These are phyloP conservation scores for Indicator indicator DNA, from an alignment of 2,113 vertebrate genomes.

Conservation along the genomic window DNA sequence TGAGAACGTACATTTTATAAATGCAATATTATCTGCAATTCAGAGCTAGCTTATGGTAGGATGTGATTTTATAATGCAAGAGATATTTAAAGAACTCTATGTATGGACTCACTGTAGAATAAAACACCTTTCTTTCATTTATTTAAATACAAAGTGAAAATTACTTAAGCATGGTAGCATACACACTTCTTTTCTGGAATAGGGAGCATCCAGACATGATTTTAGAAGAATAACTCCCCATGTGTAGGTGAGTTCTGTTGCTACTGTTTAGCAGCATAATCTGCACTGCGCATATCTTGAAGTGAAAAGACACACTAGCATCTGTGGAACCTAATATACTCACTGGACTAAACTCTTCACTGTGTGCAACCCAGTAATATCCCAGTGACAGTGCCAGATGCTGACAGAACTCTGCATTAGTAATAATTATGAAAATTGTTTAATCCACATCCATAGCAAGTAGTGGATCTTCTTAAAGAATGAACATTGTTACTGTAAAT, in stretches of 20 bases:
- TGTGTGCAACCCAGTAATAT: not conserved
- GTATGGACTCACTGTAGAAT: not conserved
- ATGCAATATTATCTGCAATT: constrained; percentile 12
- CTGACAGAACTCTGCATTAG: not conserved
- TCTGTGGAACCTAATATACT: not conserved
- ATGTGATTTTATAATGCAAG: constrained; percentile 5
- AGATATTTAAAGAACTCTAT: not conserved
- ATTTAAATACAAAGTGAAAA: constrained; percentile 22
- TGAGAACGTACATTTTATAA: constrained; percentile 22
- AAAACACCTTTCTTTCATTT: constrained; percentile 26
- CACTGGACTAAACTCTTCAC: not conserved
- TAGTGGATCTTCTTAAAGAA: not conserved
- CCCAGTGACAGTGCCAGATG: not conserved
- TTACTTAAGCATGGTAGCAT: not conserved
- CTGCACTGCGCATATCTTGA: not conserved
- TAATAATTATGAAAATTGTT: constrained; percentile 2
- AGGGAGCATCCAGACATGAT: constrained; percentile 1
- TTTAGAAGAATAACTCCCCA: constrained; percentile 4
- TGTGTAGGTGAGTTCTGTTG: constrained; percentile 29
- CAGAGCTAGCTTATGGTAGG: not conserved
- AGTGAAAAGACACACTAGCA: constrained; percentile 3
- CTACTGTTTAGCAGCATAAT: constrained; percentile 17
- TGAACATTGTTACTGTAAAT: not conserved
- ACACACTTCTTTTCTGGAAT: not conserved
- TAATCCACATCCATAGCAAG: not conserved